A percentile compares a stretch with the other conserved stretches of the same genome.
These are phyloP conservation scores for Larimichthys crocea DNA, from an alignment of 2,113 vertebrate species.

Conservation along the genomic window DNA sequence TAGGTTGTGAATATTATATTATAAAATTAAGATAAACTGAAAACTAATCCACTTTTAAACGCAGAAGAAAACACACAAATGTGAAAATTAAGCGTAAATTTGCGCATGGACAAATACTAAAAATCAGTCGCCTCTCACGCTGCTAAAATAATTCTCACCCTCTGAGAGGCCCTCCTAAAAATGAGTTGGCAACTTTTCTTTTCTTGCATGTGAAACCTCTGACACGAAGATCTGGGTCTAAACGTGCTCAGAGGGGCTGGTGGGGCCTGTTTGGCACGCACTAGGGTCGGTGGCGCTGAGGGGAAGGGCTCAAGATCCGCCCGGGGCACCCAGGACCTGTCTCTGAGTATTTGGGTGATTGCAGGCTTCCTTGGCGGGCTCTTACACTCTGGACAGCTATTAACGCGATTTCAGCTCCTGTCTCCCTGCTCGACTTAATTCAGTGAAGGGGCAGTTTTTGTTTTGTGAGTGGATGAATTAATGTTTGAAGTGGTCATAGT, in stretches of 20 bases:
- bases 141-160: conserved; percentile 28
- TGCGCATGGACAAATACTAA: not conserved
- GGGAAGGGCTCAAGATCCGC: conserved; percentile 79
- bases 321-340: conserved; percentile 84
- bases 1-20: not conserved
- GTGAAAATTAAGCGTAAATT: too few relatives aligned
- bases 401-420: conserved; percentile 90
- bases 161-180: conserved; percentile 27
- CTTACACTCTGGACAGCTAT: conserved; percentile 83
- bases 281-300: conserved; percentile 67
- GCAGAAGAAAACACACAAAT: too few relatives aligned
- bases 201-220: conserved; percentile 47
- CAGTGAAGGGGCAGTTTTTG: conserved; percentile 60
- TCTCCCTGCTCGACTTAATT: conserved; percentile 82
- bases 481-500: not conserved
- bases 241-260: conserved; percentile 63
- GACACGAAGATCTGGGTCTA: conserved; percentile 47
- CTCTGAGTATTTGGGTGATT: conserved; percentile 85
- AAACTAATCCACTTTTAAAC: not conserved
- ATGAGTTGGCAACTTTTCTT: conserved; percentile 63
- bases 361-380: conserved; percentile 73
- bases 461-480: not conserved
- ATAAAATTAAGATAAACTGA: not conserved
- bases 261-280: conserved; percentile 73
- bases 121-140: not conserved